Evolutionary conservation across 2,797 vertebrate species (phyloP), one percentile per base, ranked within the genome.

Genomic region (Holocentrus rufus): DNA sequence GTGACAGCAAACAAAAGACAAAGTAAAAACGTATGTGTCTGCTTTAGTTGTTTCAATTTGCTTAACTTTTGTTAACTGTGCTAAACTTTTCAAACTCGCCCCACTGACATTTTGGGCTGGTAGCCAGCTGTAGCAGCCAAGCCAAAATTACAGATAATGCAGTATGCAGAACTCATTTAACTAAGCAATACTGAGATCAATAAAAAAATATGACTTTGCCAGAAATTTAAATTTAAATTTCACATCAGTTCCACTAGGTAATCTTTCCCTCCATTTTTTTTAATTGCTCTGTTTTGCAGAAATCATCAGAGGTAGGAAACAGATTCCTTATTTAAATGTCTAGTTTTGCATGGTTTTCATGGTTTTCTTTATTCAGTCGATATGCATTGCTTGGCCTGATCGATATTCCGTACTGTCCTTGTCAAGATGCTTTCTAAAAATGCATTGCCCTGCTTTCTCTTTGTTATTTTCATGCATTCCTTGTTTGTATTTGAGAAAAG

Each of bases 291-390:
- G 13, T 72, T 75, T 69, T 76, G 14, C 81, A 87, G 82, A 88
- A 79, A 84, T 79, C 1, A 72, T 77, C 65, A 72, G 62, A 85
- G 65, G 80, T 83, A 78, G 61, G 76, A 72, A 54, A 60, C 56
- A 42, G 30, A 62, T n/a, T 22, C 9, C 18, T 14, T 2, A 8
- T 36, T 17, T 49, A 27, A 47, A 7, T 36, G 34, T 66, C 10
- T 42, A 8, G 2, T 57, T 62, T 74, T 77, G 36, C 52, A 57
- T 46, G 60, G 39, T 69, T 65, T 67, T 65, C 31, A 25, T 15
- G 4, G 10, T 31, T 46, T 54, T 54, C 34, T 46, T 11, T 27
- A 17, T 66, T 77, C 3, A 34, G 9, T 10, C 8, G 11, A 23
- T 5, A 4, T 62, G 42, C 36, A 30, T 59, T 7, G 14, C 8